These are phyloP conservation scores for Philopotamus ludificatus DNA, from an alignment of 1,140 invertebrate species.

Conservation along the genomic window DNA sequence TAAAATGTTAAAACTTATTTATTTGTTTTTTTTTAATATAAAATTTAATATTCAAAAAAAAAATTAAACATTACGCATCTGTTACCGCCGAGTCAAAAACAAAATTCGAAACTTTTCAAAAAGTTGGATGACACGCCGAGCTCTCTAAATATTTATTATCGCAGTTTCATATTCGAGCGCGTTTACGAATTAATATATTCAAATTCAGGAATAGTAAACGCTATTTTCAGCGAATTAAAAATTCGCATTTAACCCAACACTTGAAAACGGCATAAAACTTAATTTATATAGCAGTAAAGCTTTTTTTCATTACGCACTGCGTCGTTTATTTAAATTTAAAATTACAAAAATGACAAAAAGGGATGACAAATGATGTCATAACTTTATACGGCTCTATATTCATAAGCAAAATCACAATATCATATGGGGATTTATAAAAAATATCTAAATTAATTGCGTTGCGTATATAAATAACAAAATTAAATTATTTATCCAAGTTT, in stretches of 20 bases:
- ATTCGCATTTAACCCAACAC: conserved; percentile 26
- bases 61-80: neutral
- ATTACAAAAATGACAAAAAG: conserved; percentile 5
- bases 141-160: no score
- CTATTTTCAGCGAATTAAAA: no score
- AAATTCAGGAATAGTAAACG: no score
- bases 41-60: neutral
- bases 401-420: no score
- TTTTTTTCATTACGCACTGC: conserved; percentile 15
- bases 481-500: no score
- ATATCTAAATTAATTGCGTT: no score
- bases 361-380: neutral
- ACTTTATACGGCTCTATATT: neutral
- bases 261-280: conserved; percentile 30
- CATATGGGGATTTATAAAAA: neutral
- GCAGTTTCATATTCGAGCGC: no score
- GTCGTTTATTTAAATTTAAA: conserved; percentile 27
- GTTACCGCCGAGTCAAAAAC: neutral
- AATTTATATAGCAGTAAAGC: conserved; percentile 16
- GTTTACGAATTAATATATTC: no score
- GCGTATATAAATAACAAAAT: no score
- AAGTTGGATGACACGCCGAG: no score
- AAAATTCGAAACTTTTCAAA: no score
- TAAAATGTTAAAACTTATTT: neutral
- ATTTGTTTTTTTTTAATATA: no score